A percentile compares a stretch with the other conserved stretches of the same genome.
Evolutionary conservation across 2,113 vertebrate species (phyloP).

Genomic region (Peromyscus polionotus): DNA sequence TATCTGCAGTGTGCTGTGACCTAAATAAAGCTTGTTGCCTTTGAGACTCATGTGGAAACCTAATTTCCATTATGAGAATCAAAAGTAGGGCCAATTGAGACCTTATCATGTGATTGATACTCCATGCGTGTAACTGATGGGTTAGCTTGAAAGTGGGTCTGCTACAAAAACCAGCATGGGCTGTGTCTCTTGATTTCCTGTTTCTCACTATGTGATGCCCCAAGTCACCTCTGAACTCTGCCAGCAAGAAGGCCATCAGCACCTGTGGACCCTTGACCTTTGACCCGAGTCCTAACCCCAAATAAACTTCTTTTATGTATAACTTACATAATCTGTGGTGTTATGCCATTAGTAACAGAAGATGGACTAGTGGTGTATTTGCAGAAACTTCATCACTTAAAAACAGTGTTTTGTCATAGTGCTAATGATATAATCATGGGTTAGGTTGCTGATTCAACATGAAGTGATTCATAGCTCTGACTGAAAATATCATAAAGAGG

Average conservation of each 20-base stretch:
- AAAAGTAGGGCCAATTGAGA: not conserved
- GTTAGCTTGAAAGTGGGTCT: not conserved
- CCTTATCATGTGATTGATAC: not conserved
- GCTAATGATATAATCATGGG: conserved; percentile 30
- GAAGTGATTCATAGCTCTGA: conserved; percentile 48
- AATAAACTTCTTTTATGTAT: not conserved
- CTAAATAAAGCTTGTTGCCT: not conserved
- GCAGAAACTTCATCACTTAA: not conserved
- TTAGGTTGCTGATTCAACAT: conserved; percentile 43
- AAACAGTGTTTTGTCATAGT: conserved; percentile 20
- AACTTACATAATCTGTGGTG: not conserved
- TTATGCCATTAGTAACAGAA: not conserved
- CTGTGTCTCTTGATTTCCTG: not conserved
- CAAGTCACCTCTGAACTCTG: not conserved
- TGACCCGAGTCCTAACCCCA: not conserved
- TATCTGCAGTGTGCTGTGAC: not conserved
- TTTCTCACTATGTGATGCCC: not conserved
- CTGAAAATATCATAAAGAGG: conserved; percentile 48
- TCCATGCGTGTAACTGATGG: not conserved
- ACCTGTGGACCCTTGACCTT: not conserved
- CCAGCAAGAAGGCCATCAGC: not conserved
- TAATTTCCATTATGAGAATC: not conserved
- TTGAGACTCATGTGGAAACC: not conserved
- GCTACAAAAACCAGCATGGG: not conserved
- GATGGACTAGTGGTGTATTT: not conserved